phyloP scores from a whole-genome alignment of 2,797 vertebrate genomes.

The Peromyscus attwateri region DNA sequence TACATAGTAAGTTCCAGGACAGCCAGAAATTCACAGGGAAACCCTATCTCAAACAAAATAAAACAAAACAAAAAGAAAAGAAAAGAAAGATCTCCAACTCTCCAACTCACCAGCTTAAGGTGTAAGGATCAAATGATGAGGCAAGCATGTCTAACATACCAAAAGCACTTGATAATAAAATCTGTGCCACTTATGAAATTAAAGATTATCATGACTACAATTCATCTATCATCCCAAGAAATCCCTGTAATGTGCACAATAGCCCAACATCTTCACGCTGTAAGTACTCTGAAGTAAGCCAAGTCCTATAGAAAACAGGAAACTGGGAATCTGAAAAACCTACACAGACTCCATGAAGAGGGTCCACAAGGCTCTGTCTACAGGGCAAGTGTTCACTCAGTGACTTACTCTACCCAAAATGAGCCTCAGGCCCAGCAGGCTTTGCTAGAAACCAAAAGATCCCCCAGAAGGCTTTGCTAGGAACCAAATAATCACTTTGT shows the following conservation, averaged over 20 bases:
- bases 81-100: too few species aligned
- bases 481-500: conserved; percentile 25
- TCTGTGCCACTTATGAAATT: background rate
- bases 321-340: background rate
- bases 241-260: background rate
- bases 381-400: background rate
- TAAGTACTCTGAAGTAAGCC: background rate
- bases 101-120: background rate
- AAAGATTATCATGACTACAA: background rate
- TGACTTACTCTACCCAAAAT: background rate
- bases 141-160: background rate
- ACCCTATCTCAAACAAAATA: background rate
- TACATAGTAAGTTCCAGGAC: background rate
- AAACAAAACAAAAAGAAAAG: background rate
- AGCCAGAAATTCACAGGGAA: background rate
- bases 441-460: background rate
- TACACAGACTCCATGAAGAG: background rate
- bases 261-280: background rate
- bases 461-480: background rate
- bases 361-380: background rate
- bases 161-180: background rate
- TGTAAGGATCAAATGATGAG: background rate
- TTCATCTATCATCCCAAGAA: background rate
- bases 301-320: background rate
- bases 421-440: background rate